These are phyloP conservation scores for Lycophotia porphyrea DNA, from an alignment of 2,888 invertebrate genomes.

Conservation along the genomic window DNA sequence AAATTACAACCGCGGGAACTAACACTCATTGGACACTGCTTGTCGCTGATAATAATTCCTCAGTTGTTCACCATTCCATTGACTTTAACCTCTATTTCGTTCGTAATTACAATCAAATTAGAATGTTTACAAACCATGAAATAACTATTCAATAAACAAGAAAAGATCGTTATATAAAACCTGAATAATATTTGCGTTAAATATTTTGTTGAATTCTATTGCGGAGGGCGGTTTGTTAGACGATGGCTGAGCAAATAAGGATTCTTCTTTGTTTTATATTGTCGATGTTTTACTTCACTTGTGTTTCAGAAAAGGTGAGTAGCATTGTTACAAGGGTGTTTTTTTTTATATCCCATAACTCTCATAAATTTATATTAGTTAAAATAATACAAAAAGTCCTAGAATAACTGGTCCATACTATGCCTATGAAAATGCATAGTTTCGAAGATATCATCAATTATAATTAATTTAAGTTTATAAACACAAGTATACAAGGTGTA, in stretches of 20 bases:
- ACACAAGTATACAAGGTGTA: too few relatives aligned
- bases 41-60: too few relatives aligned
- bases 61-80: too few relatives aligned
- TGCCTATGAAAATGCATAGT: too few relatives aligned
- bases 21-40: too few relatives aligned
- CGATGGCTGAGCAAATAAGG: conserved; percentile 22
- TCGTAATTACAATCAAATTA: conserved; percentile 31
- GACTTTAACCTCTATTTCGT: conserved; percentile 7
- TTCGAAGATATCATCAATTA: too few relatives aligned
- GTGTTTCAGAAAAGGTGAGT: conserved; percentile 56
- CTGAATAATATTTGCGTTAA: background rate
- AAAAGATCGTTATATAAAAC: conserved; percentile 7
- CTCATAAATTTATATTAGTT: background rate
- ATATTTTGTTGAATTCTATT: conserved; percentile 1
- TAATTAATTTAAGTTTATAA: too few relatives aligned
- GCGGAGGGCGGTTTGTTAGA: background rate
- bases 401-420: too few relatives aligned
- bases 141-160: conserved; percentile 22
- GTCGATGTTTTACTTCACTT: conserved; percentile 24
- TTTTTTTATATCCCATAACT: too few relatives aligned
- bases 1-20: too few relatives aligned
- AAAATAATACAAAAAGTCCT: too few relatives aligned
- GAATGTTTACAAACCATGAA: conserved; percentile 39
- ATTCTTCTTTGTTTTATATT: conserved; percentile 26
- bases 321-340: conserved; percentile 31